phyloP scores from a whole-genome alignment of 2,797 vertebrate species.

The Sebastes cheni region DNA sequence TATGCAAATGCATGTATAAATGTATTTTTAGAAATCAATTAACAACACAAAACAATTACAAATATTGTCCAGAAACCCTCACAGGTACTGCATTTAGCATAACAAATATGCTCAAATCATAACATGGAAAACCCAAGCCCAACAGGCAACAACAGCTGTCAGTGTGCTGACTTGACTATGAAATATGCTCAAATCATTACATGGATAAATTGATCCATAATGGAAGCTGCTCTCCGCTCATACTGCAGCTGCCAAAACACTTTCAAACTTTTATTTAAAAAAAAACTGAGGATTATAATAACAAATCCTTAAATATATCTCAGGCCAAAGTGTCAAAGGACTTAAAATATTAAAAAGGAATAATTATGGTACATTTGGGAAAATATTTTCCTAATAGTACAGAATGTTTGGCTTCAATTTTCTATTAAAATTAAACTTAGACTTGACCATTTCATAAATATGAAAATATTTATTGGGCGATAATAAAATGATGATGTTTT shows the following conservation, averaged over 20 bases:
- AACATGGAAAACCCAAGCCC: too few species aligned
- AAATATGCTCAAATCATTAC: background rate
- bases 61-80: too few species aligned
- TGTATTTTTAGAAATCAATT: too few species aligned
- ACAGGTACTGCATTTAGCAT: too few species aligned
- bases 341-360: background rate
- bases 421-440: background rate
- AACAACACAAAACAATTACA: too few species aligned
- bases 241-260: background rate
- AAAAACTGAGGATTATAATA: background rate
- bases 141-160: too few species aligned
- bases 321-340: background rate
- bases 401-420: background rate
- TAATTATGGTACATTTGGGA: background rate
- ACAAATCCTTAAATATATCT: background rate
- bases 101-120: too few species aligned
- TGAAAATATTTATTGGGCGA: background rate
- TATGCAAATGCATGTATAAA: too few species aligned
- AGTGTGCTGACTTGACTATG: too few species aligned
- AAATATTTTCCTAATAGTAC: background rate
- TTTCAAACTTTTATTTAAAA: background rate
- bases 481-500: slow-evolving; percentile 18
- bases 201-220: background rate
- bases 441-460: background rate
- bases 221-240: background rate